Percentiles rank a stretch among this genome's conserved stretches.
Evolutionary conservation across 2,113 vertebrate species (phyloP).

Genomic region (Tricholaema leucomelas): DNA sequence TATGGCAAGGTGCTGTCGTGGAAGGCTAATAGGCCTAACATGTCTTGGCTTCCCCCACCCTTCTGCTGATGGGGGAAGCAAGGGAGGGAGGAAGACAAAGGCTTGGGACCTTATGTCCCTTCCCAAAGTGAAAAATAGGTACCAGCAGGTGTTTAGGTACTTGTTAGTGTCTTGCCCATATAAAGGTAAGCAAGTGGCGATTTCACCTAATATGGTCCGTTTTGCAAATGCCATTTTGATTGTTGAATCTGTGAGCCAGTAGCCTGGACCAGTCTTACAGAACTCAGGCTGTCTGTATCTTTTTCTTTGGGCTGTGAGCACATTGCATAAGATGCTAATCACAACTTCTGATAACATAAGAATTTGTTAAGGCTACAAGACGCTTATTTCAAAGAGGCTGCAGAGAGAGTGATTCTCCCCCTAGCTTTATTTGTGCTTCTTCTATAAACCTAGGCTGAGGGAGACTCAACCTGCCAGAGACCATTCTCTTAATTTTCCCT

Average conservation of each 20-base stretch:
- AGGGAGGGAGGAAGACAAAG: too few relatives aligned
- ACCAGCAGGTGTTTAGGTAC: too few relatives aligned
- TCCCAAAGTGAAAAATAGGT: too few relatives aligned
- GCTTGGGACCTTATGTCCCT: too few relatives aligned
- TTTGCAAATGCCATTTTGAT: too few relatives aligned
- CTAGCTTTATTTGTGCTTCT: neutral
- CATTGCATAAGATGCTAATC: neutral
- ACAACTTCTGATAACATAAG: neutral
- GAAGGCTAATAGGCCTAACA: too few relatives aligned
- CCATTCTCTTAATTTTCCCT: neutral
- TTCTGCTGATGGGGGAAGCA: too few relatives aligned
- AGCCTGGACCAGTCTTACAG: neutral
- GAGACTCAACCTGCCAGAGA: neutral
- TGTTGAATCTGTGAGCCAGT: too few relatives aligned
- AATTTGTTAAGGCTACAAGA: neutral
- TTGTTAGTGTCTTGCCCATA: too few relatives aligned
- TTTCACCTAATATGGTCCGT: too few relatives aligned
- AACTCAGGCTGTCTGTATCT: neutral
- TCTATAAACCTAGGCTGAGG: neutral
- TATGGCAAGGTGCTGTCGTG: neutral
- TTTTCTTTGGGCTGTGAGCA: neutral
- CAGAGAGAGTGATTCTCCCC: neutral
- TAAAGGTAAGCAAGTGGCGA: too few relatives aligned
- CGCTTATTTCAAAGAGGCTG: neutral
- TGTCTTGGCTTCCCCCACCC: too few relatives aligned